phyloP scores from a whole-genome alignment of 30 jellyfish, hydroid and myxozoan species.

The Hydractinia symbiolongicarpus region DNA sequence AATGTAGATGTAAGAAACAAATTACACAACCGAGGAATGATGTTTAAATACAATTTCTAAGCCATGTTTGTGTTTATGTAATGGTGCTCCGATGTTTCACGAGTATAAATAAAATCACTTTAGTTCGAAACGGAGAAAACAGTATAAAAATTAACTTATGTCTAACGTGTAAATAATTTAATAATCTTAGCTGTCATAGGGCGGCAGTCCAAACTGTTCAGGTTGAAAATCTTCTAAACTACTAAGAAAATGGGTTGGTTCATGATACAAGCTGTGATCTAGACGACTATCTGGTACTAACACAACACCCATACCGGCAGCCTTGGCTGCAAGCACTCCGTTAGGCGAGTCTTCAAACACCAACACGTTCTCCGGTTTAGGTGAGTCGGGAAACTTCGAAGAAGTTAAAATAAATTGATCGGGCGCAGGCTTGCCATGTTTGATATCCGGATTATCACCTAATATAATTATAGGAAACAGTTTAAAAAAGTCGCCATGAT shows the following conservation, averaged over 20 bases:
- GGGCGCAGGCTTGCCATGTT: conserved; percentile 88
- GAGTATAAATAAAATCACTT: no score
- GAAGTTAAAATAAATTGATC: conserved; percentile 77
- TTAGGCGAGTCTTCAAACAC: conserved; percentile 96
- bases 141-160: no score
- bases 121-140: no score
- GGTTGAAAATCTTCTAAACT: conserved; percentile 73
- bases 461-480: conserved; percentile 50
- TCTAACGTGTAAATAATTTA: no score
- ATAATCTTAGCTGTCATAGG: conserved; percentile 13
- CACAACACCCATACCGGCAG: conserved; percentile 92
- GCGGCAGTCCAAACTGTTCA: conserved; percentile 76
- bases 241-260: conserved; percentile 51
- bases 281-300: conserved; percentile 77
- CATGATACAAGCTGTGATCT: conserved; percentile 36
- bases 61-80: no score
- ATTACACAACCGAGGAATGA: no score
- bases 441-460: conserved; percentile 75
- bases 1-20: no score
- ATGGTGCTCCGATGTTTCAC: no score
- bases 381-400: conserved; percentile 39
- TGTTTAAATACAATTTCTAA: no score
- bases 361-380: conserved; percentile 38
- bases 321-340: conserved; percentile 82
- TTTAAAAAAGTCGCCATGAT: conserved; percentile 58